phyloP scores from a whole-genome alignment of 2,888 invertebrate species.

The Metalampra italica region DNA sequence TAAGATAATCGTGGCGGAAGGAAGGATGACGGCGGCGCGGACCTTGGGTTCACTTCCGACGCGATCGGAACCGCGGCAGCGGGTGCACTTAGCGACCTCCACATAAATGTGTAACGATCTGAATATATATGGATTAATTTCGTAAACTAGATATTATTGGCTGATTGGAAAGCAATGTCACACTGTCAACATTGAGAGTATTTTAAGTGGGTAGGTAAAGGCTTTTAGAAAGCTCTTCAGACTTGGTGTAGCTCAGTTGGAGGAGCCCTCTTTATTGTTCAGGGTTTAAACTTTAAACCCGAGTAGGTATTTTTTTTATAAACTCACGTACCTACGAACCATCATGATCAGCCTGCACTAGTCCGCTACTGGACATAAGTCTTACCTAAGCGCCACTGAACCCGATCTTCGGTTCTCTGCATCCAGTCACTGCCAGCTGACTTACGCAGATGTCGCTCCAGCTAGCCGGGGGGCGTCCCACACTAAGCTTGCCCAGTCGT shows the following conservation, averaged over 20 bases:
- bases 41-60: constrained; percentile 62
- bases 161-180: constrained; percentile 10
- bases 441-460: no score
- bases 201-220: background rate
- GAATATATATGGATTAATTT: constrained; percentile 5
- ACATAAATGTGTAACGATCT: constrained; percentile 6
- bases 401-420: no score
- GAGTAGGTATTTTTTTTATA: no score
- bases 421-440: no score
- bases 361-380: no score
- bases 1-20: constrained; percentile 48
- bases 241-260: background rate
- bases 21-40: constrained; percentile 44
- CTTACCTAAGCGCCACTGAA: no score
- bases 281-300: no score
- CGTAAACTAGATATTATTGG: background rate
- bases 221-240: background rate
- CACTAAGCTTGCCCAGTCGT: no score
- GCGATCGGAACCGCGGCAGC: constrained; percentile 44
- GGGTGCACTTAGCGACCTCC: constrained; percentile 34
- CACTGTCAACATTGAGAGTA: constrained; percentile 4
- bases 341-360: no score
- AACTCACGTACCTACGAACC: no score
- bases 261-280: no score
- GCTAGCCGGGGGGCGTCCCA: no score